Evolutionary conservation across 2,797 vertebrate genomes (phyloP).

Genomic region (Chaetophractus vellerosus): DNA sequence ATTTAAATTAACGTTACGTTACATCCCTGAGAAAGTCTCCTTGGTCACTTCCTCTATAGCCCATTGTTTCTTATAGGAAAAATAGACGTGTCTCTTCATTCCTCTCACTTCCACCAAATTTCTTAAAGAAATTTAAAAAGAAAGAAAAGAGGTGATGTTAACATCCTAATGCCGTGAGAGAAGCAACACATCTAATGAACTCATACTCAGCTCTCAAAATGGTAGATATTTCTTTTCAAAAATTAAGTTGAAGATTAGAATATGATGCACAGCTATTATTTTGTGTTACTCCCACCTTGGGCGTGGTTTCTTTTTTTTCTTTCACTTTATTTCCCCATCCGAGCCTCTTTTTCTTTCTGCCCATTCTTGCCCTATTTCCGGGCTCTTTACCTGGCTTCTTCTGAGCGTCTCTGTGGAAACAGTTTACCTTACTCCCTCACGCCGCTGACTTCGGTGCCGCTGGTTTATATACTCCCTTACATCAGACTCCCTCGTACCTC

Average conservation of each 20-base stretch:
- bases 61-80: constrained; percentile 49
- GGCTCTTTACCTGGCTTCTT: background rate
- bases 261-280: background rate
- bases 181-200: background rate
- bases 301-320: background rate
- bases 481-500: background rate
- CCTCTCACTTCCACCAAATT: background rate
- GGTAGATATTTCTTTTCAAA: background rate
- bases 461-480: background rate
- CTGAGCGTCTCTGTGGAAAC: background rate
- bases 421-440: background rate
- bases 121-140: background rate
- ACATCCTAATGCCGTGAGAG: background rate
- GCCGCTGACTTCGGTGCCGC: background rate
- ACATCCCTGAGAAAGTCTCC: background rate
- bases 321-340: background rate
- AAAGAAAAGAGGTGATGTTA: background rate
- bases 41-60: background rate
- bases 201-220: background rate
- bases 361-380: background rate
- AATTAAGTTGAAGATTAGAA: background rate
- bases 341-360: background rate
- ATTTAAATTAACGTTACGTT: background rate
- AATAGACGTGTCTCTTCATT: background rate
- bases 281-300: background rate